Conservation (phyloP, 2,888 invertebrate genomes). For the Lacanobia wlatinum region DNA sequence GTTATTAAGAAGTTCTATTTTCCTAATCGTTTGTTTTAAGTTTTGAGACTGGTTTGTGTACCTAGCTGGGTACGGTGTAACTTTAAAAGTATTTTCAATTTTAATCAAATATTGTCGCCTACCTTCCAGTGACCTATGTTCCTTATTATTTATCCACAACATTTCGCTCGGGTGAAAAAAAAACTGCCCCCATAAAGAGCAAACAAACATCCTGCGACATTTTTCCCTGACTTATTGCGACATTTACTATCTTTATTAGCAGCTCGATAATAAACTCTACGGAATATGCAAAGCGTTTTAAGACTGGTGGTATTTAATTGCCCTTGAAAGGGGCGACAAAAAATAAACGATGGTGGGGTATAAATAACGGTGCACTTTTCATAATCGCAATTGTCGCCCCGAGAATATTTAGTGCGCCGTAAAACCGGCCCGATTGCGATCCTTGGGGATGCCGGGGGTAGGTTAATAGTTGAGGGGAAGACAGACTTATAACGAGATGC, state of each 20-base stretch:
- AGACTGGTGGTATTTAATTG: slow-evolving; percentile 90
- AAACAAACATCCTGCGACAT: slow-evolving; percentile 65
- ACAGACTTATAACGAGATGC: slow-evolving; percentile 70
- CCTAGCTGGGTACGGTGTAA: slow-evolving; percentile 7
- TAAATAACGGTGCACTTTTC: slow-evolving; percentile 91
- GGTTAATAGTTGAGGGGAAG: slow-evolving; percentile 82
- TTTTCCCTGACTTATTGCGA: slow-evolving; percentile 72
- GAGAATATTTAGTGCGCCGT: slow-evolving; percentile 91
- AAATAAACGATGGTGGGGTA: slow-evolving; percentile 87
- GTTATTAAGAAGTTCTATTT: slow-evolving; percentile 80
- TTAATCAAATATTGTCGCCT: not conserved
- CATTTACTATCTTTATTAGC: slow-evolving; percentile 88
- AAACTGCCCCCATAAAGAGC: slow-evolving; percentile 54
- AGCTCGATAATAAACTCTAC: slow-evolving; percentile 81
- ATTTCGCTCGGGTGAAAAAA: slow-evolving; percentile 40
- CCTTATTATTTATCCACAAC: slow-evolving; percentile 31
- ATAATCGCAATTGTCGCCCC: slow-evolving; percentile 91
- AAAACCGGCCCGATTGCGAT: slow-evolving; percentile 83
- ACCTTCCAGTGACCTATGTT: slow-evolving; percentile 32
- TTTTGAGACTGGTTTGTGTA: slow-evolving; percentile 48
- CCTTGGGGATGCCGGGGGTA: slow-evolving; percentile 72
- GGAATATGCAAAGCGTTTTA: slow-evolving; percentile 88
- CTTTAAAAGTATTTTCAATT: slow-evolving; percentile 6
- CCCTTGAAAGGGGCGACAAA: slow-evolving; percentile 91
- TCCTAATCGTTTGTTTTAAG: slow-evolving; percentile 70